Evolutionary conservation across 2,888 invertebrate genomes (phyloP), one percentile per base, ranked within the genome.

Genomic region (Eristalis intricaria): DNA sequence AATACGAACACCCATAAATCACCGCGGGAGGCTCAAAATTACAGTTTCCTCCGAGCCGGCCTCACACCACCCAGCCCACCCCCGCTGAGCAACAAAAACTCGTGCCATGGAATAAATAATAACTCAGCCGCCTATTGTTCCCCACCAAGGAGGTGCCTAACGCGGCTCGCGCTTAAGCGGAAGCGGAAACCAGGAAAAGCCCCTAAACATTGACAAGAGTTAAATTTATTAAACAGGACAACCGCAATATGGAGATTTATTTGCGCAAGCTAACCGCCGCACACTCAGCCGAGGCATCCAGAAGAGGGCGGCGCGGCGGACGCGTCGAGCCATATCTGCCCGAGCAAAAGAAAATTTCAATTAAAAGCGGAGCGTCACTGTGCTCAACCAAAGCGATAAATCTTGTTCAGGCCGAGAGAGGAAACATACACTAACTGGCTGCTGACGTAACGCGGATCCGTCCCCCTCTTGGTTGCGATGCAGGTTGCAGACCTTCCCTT

Each of bases 191-290:
- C 35, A 19, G 13, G 43, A 74, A 77, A 78, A 69, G 32, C 60
- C 32, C 65, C 80, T 86, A 83, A 78, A 83, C 84, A 89, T 89
- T 89, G 89, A 89, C 89, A 90, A 89, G 89, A 88, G 87, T 89
- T 90, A 89, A 83, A 89, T 90, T 91, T 91, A 91, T 91, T 91
- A 91, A 90, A 90, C 89, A 89, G 84, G 90, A 90, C 90, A 89
- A 90, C 90, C 89, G 89, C 91, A 90, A 90, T 90, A 89, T 89
- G 90, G 89, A 89, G 89, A 89, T 90, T 90, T 89, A 90, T 90
- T 89, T 90, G 89, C 79, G 89, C 89, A 4, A 10, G 23, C 32
- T 8, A 32, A 32, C 32, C 32, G 10, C 29, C 29, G 29, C 26
- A 56, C 70, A 15, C 38, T 64, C 26, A 38, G 29, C 38, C 15